A percentile compares a stretch with the other conserved stretches of the same genome.
Conservation (phyloP, 2,113 vertebrate species). For the Leptobrachium ailaonicum region DNA sequence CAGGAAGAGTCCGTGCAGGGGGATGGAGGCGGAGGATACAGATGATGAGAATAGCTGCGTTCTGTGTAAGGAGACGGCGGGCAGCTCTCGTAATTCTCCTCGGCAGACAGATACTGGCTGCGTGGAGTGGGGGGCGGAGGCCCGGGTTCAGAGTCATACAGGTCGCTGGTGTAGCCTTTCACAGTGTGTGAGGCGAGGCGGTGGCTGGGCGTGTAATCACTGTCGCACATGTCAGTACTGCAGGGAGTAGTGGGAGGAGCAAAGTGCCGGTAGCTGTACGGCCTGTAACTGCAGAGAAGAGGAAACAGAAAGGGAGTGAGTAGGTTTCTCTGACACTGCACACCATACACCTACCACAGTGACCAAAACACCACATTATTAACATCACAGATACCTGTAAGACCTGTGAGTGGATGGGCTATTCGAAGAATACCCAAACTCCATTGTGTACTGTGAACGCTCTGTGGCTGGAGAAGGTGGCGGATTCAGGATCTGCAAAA, state of each 20-base stretch:
- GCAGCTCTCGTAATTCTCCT: constrained; percentile 98
- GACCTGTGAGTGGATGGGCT: constrained; percentile 97
- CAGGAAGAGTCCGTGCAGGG: constrained; percentile 97
- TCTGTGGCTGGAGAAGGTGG: constrained; percentile 95
- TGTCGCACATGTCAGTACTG: constrained; percentile 96
- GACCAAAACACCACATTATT: neutral
- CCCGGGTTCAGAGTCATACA: constrained; percentile 95
- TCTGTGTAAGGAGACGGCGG: constrained; percentile 94
- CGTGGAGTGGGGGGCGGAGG: constrained; percentile 91
- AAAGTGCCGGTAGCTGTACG: constrained; percentile 93
- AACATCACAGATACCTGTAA: constrained; percentile 78
- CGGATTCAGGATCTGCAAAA: constrained; percentile 88
- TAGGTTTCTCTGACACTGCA: neutral
- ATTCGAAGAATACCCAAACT: constrained; percentile 95
- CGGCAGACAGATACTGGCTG: constrained; percentile 94
- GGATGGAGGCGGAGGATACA: constrained; percentile 91
- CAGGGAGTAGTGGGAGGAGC: constrained; percentile 96
- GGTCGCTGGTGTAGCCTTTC: constrained; percentile 92
- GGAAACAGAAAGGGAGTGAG: accelerated
- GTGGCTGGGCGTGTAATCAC: constrained; percentile 91
- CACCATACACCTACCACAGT: too few species aligned
- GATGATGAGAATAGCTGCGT: constrained; percentile 93
- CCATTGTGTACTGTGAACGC: constrained; percentile 94
- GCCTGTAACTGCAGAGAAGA: constrained; percentile 75
- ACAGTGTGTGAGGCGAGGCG: constrained; percentile 63